Percentiles rank a stretch among this genome's conserved stretches.
These are phyloP conservation scores for Acanthurus leucopareius DNA, from an alignment of 2,797 vertebrate genomes.

Conservation along the genomic window DNA sequence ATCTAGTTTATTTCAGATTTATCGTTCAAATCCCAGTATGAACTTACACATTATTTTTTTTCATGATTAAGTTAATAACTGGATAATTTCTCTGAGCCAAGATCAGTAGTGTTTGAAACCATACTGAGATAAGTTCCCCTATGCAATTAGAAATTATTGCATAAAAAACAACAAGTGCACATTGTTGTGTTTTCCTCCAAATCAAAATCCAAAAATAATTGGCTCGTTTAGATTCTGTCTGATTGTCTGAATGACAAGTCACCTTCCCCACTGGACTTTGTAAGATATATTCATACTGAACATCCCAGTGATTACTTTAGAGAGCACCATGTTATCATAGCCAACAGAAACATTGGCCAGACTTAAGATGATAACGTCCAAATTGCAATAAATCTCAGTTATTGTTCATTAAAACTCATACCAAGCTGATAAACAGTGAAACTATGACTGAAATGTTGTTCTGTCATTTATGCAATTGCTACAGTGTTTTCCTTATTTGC, in stretches of 20 bases:
- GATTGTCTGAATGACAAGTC: not conserved
- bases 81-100: not conserved
- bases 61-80: not conserved
- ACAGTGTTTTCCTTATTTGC: not conserved
- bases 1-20: not conserved
- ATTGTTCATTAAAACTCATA: not conserved
- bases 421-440: not conserved
- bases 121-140: not conserved
- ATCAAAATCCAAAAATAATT: not conserved
- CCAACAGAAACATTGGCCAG: not conserved
- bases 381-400: not conserved
- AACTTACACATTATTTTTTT: conserved; percentile 3
- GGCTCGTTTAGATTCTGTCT: not conserved
- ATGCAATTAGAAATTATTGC: not conserved
- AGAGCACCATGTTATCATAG: not conserved
- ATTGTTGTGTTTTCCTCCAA: not conserved
- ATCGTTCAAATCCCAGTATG: not conserved
- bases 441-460: not conserved
- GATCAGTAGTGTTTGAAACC: not conserved
- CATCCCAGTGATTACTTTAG: not conserved
- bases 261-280: no score
- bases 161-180: no score
- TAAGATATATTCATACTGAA: no score
- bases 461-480: not conserved
- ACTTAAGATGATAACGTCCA: no score